phyloP scores from a whole-genome alignment of 2,888 invertebrate species.

The Xestia c-nigrum region DNA sequence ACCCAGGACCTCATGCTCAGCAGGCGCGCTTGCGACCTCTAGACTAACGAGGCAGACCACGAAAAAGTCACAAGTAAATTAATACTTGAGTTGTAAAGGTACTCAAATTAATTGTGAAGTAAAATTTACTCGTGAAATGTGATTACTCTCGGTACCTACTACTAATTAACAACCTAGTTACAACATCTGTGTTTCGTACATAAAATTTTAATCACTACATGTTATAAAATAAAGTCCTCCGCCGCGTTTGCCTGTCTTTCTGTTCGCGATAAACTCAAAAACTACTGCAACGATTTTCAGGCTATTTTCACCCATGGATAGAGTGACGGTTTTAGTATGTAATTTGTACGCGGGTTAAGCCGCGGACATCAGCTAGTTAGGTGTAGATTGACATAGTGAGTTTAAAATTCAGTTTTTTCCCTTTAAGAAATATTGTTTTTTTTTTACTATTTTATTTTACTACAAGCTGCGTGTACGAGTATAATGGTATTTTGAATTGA shows the following conservation, averaged over 20 bases:
- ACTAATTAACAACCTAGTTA: background rate
- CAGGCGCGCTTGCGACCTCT: background rate
- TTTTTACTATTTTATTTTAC: no score
- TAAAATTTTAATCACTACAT: background rate
- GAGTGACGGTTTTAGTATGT: no score
- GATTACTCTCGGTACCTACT: background rate
- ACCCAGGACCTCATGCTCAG: background rate
- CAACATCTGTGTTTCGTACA: background rate
- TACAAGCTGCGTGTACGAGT: no score
- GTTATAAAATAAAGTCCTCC: no score
- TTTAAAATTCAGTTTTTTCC: background rate
- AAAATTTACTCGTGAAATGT: constrained; percentile 10
- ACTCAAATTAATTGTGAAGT: background rate
- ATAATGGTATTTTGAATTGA: no score
- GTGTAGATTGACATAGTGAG: background rate
- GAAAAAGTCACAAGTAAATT: background rate
- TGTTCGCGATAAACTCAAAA: no score
- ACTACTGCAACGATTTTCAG: no score
- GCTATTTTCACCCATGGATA: no score
- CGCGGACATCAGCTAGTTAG: no score
- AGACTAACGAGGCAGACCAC: background rate
- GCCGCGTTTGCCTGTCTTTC: no score
- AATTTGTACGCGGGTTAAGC: no score
- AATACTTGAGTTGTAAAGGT: background rate
- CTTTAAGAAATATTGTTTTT: background rate